Percentiles rank a stretch among this genome's conserved stretches.
Conservation (phyloP, 2,797 vertebrate species). For the Xerus rutilus region DNA sequence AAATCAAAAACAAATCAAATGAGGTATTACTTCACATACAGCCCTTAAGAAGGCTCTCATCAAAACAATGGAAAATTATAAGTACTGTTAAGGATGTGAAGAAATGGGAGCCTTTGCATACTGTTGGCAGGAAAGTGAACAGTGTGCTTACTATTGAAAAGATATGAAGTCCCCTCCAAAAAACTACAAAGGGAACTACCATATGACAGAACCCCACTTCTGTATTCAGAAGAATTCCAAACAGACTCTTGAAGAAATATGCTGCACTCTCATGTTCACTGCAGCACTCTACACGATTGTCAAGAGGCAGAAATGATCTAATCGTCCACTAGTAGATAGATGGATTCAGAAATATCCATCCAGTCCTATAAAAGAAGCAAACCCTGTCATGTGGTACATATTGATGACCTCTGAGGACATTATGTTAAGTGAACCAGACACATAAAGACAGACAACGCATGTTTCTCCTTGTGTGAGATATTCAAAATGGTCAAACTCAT, state of each 20-base stretch:
- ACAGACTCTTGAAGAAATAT: neutral
- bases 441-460: neutral
- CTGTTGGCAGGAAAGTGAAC: neutral
- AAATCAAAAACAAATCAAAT: neutral
- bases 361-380: neutral
- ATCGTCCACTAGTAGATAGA: neutral
- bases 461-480: neutral
- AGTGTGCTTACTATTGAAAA: accelerated
- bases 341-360: neutral
- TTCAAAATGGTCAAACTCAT: neutral
- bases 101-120: neutral
- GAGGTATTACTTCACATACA: neutral
- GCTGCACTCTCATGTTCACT: accelerated
- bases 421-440: neutral
- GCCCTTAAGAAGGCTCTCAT: neutral
- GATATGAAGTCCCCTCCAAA: neutral
- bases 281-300: neutral
- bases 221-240: neutral
- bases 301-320: neutral
- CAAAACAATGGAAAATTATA: neutral
- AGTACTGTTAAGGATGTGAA: neutral
- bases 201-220: neutral
- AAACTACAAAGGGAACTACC: neutral
- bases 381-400: neutral
- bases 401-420: neutral